Evolutionary conservation across 2,797 vertebrate species (phyloP), one percentile per base, ranked within the genome.

Genomic region (Hypotaenidia okinawae): DNA sequence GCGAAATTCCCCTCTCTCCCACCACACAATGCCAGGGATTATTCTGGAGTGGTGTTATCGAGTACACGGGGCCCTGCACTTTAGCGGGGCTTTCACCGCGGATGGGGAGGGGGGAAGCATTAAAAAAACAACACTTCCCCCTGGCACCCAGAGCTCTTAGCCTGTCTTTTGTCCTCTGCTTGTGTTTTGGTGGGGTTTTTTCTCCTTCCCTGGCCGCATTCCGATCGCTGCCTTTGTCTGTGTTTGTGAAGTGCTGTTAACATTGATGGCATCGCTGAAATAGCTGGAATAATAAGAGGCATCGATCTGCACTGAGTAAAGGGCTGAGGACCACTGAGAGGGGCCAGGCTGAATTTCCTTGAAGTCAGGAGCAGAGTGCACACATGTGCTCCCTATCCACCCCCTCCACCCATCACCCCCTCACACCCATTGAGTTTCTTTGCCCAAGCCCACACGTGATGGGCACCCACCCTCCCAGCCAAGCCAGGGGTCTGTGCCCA

Each of bases 241-340:
- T 77, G 67, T 87, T 72, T 85, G 82, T 91, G 82, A 79, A 95
- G 94, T 72, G 93, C 95, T 73, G 27, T 95, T 94, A 92, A 76
- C 95, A 79, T 75, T 47, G 33, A 82, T 84, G 94, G 80, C 92
- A 87, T 87, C 25, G 19, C 91, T 82, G 83, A 78, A 94, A 70
- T 63, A 57, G 87, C 84, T 22, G 0, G 77, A 64, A 84, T 84
- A 90, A 78, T 76, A 66, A 94, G 85, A 81, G 76, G 73, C 87
- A 94, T 96, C 28, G 84, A 95, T 94, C 74, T 18, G 19, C 3
- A 1, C 64, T 12, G 75, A 58, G 62, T 32, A 63, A 84, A 93
- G 91, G 82, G 59, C 89, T 86, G 76, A 81, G 79, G 75, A 83
- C 54, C 84, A 35, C 87, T 7, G 58, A 61, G 91, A 84, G 67